A percentile compares a stretch with the other conserved stretches of the same genome.
Evolutionary conservation across 2,888 invertebrate species (phyloP).

Genomic region (Allolobophora icterica): DNA sequence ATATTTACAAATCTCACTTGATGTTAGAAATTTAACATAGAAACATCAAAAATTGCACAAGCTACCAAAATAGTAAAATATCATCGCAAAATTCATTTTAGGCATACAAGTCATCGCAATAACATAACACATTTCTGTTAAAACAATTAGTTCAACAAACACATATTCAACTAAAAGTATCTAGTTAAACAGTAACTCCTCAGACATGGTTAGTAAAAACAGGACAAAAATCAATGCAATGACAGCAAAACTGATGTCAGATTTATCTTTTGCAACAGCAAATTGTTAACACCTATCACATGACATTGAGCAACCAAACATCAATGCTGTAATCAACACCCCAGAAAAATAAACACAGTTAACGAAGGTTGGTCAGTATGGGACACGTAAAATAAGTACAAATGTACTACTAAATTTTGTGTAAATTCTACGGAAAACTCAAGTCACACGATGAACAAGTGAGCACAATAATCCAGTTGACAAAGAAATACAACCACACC

Average conservation of each 20-base stretch:
- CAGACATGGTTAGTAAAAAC: background rate
- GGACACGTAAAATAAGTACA: background rate
- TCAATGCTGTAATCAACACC: background rate
- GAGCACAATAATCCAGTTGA: background rate
- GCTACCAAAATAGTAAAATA: background rate
- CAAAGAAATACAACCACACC: background rate
- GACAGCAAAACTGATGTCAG: background rate
- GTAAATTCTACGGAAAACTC: background rate
- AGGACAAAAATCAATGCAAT: background rate
- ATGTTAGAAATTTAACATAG: constrained; percentile 1
- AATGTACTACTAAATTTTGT: background rate
- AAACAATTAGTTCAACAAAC: background rate
- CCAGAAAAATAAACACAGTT: background rate
- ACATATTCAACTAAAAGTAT: background rate
- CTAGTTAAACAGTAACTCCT: background rate
- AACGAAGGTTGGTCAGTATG: background rate
- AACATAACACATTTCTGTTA: background rate
- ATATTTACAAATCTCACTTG: background rate
- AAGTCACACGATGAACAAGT: background rate
- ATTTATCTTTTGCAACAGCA: background rate
- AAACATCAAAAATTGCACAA: background rate
- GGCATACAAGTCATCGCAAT: background rate
- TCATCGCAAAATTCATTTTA: background rate
- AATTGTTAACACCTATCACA: background rate
- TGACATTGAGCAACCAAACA: background rate